These are phyloP conservation scores for Anadara kagoshimensis DNA, from an alignment of 1,140 invertebrate species.

Conservation along the genomic window DNA sequence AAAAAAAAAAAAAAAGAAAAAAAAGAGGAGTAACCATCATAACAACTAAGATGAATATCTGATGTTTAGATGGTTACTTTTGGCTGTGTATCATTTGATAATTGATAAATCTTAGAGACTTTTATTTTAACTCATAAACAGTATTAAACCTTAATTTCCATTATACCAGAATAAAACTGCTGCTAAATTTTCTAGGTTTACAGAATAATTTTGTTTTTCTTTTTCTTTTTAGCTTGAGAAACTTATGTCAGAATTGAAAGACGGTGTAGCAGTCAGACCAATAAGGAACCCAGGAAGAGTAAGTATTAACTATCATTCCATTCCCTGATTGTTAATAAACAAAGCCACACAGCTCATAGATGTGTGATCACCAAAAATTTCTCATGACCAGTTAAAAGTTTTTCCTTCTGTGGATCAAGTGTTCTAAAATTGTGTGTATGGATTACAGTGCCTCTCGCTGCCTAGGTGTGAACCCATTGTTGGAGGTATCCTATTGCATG, in stretches of 20 bases:
- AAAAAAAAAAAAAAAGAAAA: no score
- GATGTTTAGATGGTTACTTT: no score
- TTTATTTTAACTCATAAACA: no score
- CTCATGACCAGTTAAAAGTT: not conserved
- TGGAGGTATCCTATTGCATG: no score
- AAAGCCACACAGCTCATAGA: not conserved
- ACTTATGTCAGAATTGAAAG: constrained; percentile 59
- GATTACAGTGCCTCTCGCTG: no score
- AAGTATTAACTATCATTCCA: constrained; percentile 1
- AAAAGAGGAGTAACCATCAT: no score
- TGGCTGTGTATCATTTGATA: no score
- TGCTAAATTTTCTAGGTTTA: not conserved
- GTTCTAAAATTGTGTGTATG: not conserved
- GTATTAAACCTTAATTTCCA: no score
- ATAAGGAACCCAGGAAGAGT: constrained; percentile 28
- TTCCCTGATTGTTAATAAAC: constrained; percentile 1
- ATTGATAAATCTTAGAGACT: no score
- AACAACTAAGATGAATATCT: no score
- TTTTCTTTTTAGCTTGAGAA: constrained; percentile 55
- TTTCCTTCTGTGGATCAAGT: no score
- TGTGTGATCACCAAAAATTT: not conserved
- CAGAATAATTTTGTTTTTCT: not conserved
- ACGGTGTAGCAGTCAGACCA: constrained; percentile 28
- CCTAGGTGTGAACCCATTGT: no score
- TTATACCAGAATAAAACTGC: not conserved